A percentile compares a stretch with the other conserved stretches of the same genome.
Evolutionary conservation across 2,888 invertebrate genomes (phyloP).

Genomic region (Lepidonotus clava): DNA sequence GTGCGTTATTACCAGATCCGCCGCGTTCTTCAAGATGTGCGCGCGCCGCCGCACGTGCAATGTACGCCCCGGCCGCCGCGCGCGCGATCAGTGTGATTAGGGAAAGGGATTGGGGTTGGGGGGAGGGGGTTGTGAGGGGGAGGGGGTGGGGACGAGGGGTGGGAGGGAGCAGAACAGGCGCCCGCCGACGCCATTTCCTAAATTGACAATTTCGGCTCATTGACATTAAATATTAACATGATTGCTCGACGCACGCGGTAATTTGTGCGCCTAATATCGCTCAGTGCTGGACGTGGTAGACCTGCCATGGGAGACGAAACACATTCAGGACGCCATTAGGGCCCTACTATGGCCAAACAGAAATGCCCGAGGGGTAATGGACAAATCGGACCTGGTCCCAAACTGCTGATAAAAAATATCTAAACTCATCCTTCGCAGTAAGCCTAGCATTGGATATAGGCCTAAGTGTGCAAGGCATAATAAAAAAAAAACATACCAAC

Average conservation of each 20-base stretch:
- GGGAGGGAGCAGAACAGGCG: background rate
- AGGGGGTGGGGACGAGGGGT: background rate
- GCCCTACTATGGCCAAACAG: background rate
- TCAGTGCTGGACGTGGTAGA: background rate
- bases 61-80: background rate
- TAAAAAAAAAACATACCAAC: too few species aligned
- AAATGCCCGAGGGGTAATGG: background rate
- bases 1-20: constrained; percentile 34
- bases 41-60: constrained; percentile 40
- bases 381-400: background rate
- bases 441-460: too few species aligned
- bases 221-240: constrained; percentile 54
- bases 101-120: background rate
- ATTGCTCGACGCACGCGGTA: constrained; percentile 11
- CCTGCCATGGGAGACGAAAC: background rate
- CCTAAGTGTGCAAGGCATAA: too few species aligned
- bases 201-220: constrained; percentile 50
- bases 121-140: background rate
- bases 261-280: constrained; percentile 23
- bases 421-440: too few species aligned
- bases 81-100: constrained; percentile 34
- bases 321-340: constrained; percentile 1
- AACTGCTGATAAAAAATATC: too few species aligned
- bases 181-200: constrained; percentile 25
- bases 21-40: background rate